Percentiles rank a stretch among this genome's conserved stretches.
Evolutionary conservation across 2,797 vertebrate genomes (phyloP).

Genomic region (Poeciliopsis paucimaculata): DNA sequence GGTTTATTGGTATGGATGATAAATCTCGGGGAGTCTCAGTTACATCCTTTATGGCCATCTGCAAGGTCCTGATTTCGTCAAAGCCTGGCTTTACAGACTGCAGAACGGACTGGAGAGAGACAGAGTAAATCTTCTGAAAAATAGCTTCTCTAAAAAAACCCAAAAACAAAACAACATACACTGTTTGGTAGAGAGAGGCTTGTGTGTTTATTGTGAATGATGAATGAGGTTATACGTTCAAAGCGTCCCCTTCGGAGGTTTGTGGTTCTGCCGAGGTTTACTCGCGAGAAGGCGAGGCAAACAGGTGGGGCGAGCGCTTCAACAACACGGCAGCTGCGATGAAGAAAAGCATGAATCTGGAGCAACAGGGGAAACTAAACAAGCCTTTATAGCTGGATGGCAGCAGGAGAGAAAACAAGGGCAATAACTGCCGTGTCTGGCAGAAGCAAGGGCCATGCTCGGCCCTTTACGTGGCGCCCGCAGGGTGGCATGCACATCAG

Average conservation of each 20-base stretch:
- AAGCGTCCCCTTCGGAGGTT: neutral
- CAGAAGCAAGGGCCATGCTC: neutral
- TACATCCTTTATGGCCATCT: conserved; percentile 57
- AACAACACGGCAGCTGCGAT: conserved; percentile 11
- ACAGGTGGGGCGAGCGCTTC: conserved; percentile 26
- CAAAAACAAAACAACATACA: neutral
- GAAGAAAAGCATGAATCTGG: conserved; percentile 41
- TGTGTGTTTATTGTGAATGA: conserved; percentile 1
- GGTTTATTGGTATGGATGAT: conserved; percentile 47
- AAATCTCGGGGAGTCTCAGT: conserved; percentile 55
- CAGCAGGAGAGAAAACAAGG: neutral
- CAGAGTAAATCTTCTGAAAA: conserved; percentile 3
- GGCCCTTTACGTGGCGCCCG: neutral
- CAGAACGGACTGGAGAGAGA: conserved; percentile 25
- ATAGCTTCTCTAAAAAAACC: neutral
- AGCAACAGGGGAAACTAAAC: conserved; percentile 20
- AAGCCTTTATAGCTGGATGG: conserved; percentile 8
- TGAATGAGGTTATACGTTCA: neutral
- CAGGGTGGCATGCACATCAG: neutral
- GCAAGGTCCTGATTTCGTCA: conserved; percentile 56
- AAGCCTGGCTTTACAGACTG: conserved; percentile 41
- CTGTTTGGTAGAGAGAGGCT: neutral
- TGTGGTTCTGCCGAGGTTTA: conserved; percentile 2
- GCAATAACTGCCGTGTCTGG: neutral
- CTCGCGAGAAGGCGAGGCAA: conserved; percentile 7